Evolutionary conservation across 2,797 vertebrate genomes (phyloP), one percentile per base, ranked within the genome.

Genomic region (Hippocampus kuda): DNA sequence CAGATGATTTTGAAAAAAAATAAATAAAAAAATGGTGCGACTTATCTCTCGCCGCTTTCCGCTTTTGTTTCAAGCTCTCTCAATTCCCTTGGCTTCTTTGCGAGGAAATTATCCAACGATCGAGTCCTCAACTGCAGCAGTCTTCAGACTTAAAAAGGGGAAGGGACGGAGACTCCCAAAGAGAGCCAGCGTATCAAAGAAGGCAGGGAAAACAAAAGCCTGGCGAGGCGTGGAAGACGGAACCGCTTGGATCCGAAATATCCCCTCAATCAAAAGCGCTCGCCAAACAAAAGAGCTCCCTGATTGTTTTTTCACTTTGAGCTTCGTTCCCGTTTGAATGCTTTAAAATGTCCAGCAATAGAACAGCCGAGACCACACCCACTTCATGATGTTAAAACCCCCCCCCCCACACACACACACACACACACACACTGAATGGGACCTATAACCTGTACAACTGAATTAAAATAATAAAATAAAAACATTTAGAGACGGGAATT

Each of bases 71-170:
- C 82, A 81, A 76, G 74, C 81, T 79, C 81, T 72, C 67, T 73
- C 65, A 62, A 78, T 83, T 83, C 79, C 77, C 80, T 71, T 49
- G 67, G 75, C 81, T 78, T 74, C 76, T 79, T 83, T 86, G 79
- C 81, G 81, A 86, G 85, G 77, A 87, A 86, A 84, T 80, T 80
- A 84, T 84, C 79, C 83, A 77, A 79, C 73, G 72, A 77, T 72
- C 81, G 75, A 80, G 77, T 70, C 77, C 76, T 79, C 73, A 77
- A 77, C 72, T 67, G 69, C 26, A 75, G 80, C 72, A 59, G 68
- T 81, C 75, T 81, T 77, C 73, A 84, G 69, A 80, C 34, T 69
- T 74, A 71, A 68, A 71, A 59, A 75, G 75, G 69, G 69, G 77
- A 74, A 75, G 20, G 74, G 75, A 81, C 71, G 71, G 72, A 63